These are phyloP conservation scores for Chalcis sispes DNA, from an alignment of 2,888 invertebrate genomes.

Conservation along the genomic window DNA sequence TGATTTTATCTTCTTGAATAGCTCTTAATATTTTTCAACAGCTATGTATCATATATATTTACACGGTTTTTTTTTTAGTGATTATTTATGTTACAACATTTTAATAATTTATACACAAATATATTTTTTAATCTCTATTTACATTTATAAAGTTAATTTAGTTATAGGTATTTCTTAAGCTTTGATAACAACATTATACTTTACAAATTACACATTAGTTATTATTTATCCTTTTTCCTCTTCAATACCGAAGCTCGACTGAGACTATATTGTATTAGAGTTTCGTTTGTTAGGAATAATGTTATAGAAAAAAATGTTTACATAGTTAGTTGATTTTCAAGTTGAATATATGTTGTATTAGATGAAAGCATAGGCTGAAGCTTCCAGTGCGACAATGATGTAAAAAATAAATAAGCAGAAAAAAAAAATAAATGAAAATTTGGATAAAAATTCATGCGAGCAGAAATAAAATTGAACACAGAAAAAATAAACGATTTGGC, in stretches of 20 bases:
- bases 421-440: slow-evolving; percentile 14
- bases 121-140: slow-evolving; percentile 27
- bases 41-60: slow-evolving; percentile 18
- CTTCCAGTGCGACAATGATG: slow-evolving; percentile 53
- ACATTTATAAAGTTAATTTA: slow-evolving; percentile 29
- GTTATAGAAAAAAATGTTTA: slow-evolving; percentile 33
- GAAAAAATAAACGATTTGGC: slow-evolving; percentile 5
- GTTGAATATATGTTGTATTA: slow-evolving; percentile 30
- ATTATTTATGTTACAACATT: slow-evolving; percentile 22
- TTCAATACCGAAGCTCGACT: slow-evolving; percentile 56
- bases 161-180: too few relatives aligned
- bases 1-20: slow-evolving; percentile 33
- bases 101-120: slow-evolving; percentile 11
- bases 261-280: slow-evolving; percentile 30
- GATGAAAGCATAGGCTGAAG: slow-evolving; percentile 56
- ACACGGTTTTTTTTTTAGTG: not conserved
- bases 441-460: slow-evolving; percentile 21
- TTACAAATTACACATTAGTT: slow-evolving; percentile 26
- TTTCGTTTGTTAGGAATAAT: slow-evolving; percentile 33
- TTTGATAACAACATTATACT: too few relatives aligned
- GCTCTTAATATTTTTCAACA: slow-evolving; percentile 18
- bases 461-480: not conserved
- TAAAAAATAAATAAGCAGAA: slow-evolving; percentile 2
- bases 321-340: slow-evolving; percentile 35
- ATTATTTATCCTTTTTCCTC: slow-evolving; percentile 36